These are phyloP conservation scores for Pedionomus torquatus DNA, from an alignment of 2,113 vertebrate genomes.

Conservation along the genomic window DNA sequence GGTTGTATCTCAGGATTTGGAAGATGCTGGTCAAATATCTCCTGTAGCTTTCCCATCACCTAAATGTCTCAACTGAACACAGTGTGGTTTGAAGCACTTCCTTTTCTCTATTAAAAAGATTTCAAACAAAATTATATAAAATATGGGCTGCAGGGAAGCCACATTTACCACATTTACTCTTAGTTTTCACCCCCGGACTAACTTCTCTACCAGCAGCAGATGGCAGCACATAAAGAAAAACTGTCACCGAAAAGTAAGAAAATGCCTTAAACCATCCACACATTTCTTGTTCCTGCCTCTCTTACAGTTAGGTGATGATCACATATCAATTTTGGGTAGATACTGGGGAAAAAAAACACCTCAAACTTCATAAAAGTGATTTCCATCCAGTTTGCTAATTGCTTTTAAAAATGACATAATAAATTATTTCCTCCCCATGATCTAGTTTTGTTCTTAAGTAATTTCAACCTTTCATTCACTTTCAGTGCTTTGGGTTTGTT, in stretches of 20 bases:
- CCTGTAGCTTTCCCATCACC: background rate
- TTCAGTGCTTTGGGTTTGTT: background rate
- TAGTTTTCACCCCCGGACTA: background rate
- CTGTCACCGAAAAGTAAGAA: background rate
- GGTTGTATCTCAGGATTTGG: background rate
- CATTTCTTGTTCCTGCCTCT: background rate
- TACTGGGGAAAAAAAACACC: background rate
- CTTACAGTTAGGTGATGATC: background rate
- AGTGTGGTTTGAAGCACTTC: background rate
- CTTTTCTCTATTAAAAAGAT: background rate
- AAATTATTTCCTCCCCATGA: background rate
- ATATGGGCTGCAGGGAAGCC: background rate
- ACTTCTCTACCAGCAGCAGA: background rate
- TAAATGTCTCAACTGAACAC: background rate
- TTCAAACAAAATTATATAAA: background rate
- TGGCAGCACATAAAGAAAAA: constrained; percentile 39
- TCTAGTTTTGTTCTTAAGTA: background rate
- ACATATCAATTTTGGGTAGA: background rate
- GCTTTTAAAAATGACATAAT: background rate
- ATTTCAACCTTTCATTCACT: background rate
- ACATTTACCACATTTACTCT: background rate
- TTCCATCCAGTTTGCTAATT: background rate
- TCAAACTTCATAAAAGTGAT: background rate
- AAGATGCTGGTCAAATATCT: background rate
- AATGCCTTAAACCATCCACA: background rate